Percentiles rank a stretch among this genome's conserved stretches.
Conservation (phyloP, 2,797 vertebrate genomes). For the Argyrosomus regius region DNA sequence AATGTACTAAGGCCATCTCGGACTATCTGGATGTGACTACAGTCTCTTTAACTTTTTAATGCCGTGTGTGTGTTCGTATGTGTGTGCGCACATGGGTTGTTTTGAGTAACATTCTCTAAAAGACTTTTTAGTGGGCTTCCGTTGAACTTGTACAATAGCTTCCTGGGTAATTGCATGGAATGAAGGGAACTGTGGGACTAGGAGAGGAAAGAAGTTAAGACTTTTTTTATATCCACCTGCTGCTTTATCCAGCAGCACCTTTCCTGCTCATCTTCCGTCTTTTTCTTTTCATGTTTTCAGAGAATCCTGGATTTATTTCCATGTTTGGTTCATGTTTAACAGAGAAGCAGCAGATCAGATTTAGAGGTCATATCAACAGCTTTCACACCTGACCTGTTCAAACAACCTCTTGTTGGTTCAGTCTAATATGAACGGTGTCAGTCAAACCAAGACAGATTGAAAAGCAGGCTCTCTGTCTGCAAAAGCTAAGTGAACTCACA, state of each 20-base stretch:
- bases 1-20: background rate
- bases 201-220: conserved; percentile 25
- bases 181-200: conserved; percentile 27
- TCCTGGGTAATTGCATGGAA: conserved; percentile 43
- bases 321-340: conserved; percentile 7
- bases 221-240: conserved; percentile 8
- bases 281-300: background rate
- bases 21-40: conserved; percentile 16
- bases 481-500: background rate
- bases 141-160: conserved; percentile 50
- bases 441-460: background rate
- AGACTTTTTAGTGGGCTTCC: conserved; percentile 69
- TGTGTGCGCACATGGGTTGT: conserved; percentile 1
- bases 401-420: background rate
- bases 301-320: background rate
- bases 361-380: background rate
- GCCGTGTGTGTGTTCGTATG: background rate
- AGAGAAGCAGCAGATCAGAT: background rate
- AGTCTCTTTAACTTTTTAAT: conserved; percentile 28
- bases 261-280: background rate
- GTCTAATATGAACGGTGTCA: background rate
- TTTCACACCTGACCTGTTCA: background rate
- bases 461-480: background rate
- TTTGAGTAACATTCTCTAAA: conserved; percentile 74
- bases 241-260: background rate